Base-by-base conservation (phyloP, 2,797 vertebrate genomes). In the Calcarius lapponicus region DNA sequence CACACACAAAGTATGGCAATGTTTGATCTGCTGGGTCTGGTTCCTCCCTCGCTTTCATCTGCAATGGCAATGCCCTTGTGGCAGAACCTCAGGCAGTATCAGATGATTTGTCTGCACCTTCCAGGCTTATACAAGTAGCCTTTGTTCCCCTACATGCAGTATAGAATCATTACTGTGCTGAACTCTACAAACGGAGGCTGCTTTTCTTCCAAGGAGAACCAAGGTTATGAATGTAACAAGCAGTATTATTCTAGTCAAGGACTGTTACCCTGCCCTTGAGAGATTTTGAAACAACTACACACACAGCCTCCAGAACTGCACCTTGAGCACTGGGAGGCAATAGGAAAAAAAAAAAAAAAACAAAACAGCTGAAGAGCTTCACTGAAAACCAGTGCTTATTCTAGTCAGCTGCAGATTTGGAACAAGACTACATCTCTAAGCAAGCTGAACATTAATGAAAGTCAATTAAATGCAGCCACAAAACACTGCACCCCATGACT, bases 391-490 rank as follows among this genome's bases (percentile, higher is more conserved):
- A 84, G 16, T 13, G 42, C 48, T 85, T 66, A 56, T 14, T 75
- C 36, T 31, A 85, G 32, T 54, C 60, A 76, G 13, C 16, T 80
- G 48, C 78, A 73, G 45, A 87, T 70, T 4, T 70, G 60, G n/a
- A 94, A 58, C 53, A 79, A 58, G 80, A 62, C 66, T 92, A 45
- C 40, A 73, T 51, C 88, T 80, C 70, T 75, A 69, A 86, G 72
- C 76, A 92, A 92, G 48, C 34, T 48, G 26, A 84, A 43, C 5
- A 2, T 29, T 86, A 95, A 95, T 85, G 71, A 85, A 92, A 85
- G 74, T 88, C 71, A 95, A 95, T 95, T 95, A 95, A 92, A 88
- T 43, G 53, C 64, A 85, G 83, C 80, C 92, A 92, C 92, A 95
- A 86, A 86, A 82, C 18, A 95, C 94, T 85, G 86, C 48, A 92